Percentiles rank a stretch among this genome's conserved stretches.
These are phyloP conservation scores for Portevinia maculata DNA, from an alignment of 2,888 invertebrate genomes.

Conservation along the genomic window DNA sequence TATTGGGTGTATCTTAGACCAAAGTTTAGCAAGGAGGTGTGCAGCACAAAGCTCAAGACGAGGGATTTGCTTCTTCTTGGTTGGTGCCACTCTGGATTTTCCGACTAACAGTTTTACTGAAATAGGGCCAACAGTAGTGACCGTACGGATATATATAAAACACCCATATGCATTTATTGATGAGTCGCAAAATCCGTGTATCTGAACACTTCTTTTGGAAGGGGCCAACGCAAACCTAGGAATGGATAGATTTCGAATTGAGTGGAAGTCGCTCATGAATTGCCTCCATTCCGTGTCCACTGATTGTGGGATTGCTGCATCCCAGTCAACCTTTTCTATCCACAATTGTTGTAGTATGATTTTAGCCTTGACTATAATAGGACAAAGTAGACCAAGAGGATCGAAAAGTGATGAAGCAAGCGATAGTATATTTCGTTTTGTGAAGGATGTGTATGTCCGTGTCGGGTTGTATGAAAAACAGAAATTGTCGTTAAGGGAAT, in stretches of 20 bases:
- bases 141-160: too few species aligned
- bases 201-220: neutral
- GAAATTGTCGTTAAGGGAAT: conserved; percentile 39
- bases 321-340: conserved; percentile 51
- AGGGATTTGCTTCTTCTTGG: conserved; percentile 58
- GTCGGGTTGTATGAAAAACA: conserved; percentile 30
- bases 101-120: conserved; percentile 41
- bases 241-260: conserved; percentile 3
- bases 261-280: conserved; percentile 13
- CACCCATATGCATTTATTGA: conserved; percentile 56
- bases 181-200: conserved; percentile 44
- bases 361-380: conserved; percentile 55
- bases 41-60: conserved; percentile 64
- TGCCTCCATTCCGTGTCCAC: conserved; percentile 21
- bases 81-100: conserved; percentile 64
- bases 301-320: conserved; percentile 33
- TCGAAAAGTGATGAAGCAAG: too few species aligned
- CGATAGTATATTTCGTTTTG: neutral
- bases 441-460: neutral
- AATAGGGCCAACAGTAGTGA: too few species aligned
- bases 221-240: conserved; percentile 22
- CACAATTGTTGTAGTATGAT: conserved; percentile 65
- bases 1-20: conserved; percentile 19
- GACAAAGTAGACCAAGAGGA: conserved; percentile 58
- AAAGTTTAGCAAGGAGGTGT: conserved; percentile 52